Base-by-base conservation (phyloP, 2,113 vertebrate genomes). In the Neomonachus schauinslandi region DNA sequence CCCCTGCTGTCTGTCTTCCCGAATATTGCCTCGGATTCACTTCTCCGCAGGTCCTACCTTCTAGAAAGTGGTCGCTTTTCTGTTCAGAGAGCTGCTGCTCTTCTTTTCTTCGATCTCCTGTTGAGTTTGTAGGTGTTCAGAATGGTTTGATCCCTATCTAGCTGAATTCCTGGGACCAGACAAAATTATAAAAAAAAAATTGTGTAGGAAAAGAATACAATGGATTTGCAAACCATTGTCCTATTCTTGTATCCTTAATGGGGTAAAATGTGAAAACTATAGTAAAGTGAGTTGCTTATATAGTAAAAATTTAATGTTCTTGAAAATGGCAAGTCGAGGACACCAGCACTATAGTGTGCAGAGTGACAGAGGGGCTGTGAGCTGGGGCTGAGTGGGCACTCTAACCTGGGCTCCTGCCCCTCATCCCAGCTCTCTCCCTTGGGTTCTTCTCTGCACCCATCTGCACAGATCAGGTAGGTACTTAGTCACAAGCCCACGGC, bases 331-430 rank as follows among this genome's bases (percentile, higher is more conserved):
- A 36, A 13, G 33, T 4, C 14, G n/a, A 26, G 94, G 59, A 10
- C 18, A 31, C 28, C 46, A 51, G 39, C 12, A 1, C 16, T n/a
- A 2, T 1, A 0, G 10, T 28, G 0, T 49, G 22, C 51, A 36
- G 14, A 69, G 51, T 85, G 81, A 69, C 53, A 49, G 11, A 59
- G 2, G 19, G 2, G 6, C 19, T 16, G 18, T 49, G 59, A 53
- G 53, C 7, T 28, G 69, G 28, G 22, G 31, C 77, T 22, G 69
- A 42, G 21, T 65, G 61, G 33, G 22, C 15, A 5, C 33, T 57
- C 42, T 5, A 19, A 19, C 49, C 4, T 0, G 2, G 51, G 22
- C 31, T 42, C 42, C 15, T 65, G 14, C 16, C 28, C 7, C 26
- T 59, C 24, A 8, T 71, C 42, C 24, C 59, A 51, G 3, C 26